Conservation (phyloP, 2,888 invertebrate genomes). For the Harpalus rufipes region DNA sequence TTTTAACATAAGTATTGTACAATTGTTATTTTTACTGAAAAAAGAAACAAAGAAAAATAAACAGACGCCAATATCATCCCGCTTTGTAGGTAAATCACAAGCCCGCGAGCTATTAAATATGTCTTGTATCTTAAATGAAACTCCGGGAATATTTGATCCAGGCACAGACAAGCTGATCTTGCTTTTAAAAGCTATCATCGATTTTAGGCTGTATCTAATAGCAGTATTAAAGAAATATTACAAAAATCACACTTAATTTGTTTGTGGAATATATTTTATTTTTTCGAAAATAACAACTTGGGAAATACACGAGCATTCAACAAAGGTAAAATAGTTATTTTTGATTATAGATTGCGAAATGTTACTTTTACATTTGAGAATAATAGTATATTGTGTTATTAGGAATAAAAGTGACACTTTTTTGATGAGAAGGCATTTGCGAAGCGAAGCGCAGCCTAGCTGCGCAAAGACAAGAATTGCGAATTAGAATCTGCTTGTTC, state of each 20-base stretch:
- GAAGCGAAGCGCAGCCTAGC: too few species aligned
- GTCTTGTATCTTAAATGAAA: conserved; percentile 19
- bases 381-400: background rate
- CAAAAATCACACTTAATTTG: background rate
- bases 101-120: conserved; percentile 27
- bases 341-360: too few species aligned
- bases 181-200: background rate
- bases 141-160: background rate
- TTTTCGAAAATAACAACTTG: too few species aligned
- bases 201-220: background rate
- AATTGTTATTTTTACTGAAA: background rate
- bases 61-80: conserved; percentile 6
- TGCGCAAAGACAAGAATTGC: too few species aligned
- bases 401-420: too few species aligned
- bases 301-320: too few species aligned
- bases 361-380: background rate
- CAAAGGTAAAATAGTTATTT: too few species aligned
- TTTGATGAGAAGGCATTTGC: too few species aligned
- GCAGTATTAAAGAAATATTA: background rate
- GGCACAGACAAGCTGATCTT: background rate
- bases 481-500: too few species aligned
- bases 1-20: background rate
- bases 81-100: conserved; percentile 23
- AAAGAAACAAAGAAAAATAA: conserved; percentile 26
- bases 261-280: background rate